Conservation (phyloP, 1,140 invertebrate genomes). For the Eufriesea mexicana region DNA sequence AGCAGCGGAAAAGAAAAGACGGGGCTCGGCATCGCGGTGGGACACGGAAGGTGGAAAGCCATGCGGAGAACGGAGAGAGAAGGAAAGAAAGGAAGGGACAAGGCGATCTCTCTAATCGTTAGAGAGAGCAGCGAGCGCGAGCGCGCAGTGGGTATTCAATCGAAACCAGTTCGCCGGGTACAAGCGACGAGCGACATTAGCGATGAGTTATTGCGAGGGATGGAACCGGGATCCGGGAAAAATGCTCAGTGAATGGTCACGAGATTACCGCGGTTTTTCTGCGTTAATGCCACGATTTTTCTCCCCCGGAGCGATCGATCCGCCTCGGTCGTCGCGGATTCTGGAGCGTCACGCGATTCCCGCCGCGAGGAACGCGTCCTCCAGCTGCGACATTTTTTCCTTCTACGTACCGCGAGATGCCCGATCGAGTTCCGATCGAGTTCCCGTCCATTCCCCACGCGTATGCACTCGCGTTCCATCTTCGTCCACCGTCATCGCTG, state of each 20-base stretch:
- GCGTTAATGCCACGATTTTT: neutral
- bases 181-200: slow-evolving; percentile 53
- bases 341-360: slow-evolving; percentile 37
- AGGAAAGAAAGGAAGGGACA: neutral
- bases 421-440: neutral
- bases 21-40: neutral
- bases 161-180: slow-evolving; percentile 54
- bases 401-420: no score
- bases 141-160: slow-evolving; percentile 48
- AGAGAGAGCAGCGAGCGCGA: neutral
- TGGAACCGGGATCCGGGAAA: slow-evolving; percentile 2
- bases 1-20: neutral
- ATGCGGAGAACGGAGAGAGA: neutral
- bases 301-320: neutral
- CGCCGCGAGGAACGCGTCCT: slow-evolving; percentile 5
- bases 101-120: slow-evolving; percentile 49
- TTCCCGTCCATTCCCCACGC: no score
- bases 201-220: slow-evolving; percentile 55
- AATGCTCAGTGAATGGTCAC: slow-evolving; percentile 47
- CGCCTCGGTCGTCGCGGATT: neutral
- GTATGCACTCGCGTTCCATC: neutral
- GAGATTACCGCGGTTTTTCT: slow-evolving; percentile 50
- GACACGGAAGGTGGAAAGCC: neutral
- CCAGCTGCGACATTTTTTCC: neutral
- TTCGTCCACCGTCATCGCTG: no score